Base-by-base conservation (phyloP, 2,888 invertebrate species). In the Bedellia somnulentella region DNA sequence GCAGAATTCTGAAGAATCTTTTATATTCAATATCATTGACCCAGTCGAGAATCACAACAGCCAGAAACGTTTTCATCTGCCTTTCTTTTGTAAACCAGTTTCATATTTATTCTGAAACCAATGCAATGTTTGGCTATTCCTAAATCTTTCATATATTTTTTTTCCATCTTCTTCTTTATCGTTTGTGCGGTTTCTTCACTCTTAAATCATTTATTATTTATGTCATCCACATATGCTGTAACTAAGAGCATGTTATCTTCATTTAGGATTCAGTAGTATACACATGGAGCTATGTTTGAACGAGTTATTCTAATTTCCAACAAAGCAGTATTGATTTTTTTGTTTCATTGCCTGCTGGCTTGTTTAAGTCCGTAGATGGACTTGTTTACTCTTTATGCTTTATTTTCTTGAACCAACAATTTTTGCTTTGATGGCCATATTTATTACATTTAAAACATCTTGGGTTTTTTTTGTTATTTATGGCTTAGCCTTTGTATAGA, bases 141-240 rank as follows among this genome's bases (percentile, higher is more conserved):
- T 5, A 44, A n/a, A 6, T 39, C 37, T 14, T 45, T 43, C 35
- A 44, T 40, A 1, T 34, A 43, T 14, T 38, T 34, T 29, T 40
- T n/a, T 21, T 32, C 18, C 22, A 39, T 15, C 27, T 38, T 37
- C 15, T 33, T 16, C 14, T 43, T 42, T n/a, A 37, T 34, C 2
- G 15, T 5, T 5, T 14, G 0, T 4, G 18, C 17, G 1, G 31
- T 33, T 21, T 33, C 5, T 16, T 32, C 5, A 30, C 35, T 28
- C 33, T 40, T 41, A 14, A 15, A 35, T 24, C 40, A 39, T n/a
- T n/a, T n/a, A 15, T n/a, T 29, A 0, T 40, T 4, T 2, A 41
- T 2, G 26, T 46, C 45, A 17, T 46, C 43, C 0, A 46, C 43
- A 31, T 39, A 46, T 2, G 44, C 37, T 5, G 42, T 21, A n/a